phyloP scores from a whole-genome alignment of 2,113 vertebrate genomes.

The Crotalus helleri region DNA sequence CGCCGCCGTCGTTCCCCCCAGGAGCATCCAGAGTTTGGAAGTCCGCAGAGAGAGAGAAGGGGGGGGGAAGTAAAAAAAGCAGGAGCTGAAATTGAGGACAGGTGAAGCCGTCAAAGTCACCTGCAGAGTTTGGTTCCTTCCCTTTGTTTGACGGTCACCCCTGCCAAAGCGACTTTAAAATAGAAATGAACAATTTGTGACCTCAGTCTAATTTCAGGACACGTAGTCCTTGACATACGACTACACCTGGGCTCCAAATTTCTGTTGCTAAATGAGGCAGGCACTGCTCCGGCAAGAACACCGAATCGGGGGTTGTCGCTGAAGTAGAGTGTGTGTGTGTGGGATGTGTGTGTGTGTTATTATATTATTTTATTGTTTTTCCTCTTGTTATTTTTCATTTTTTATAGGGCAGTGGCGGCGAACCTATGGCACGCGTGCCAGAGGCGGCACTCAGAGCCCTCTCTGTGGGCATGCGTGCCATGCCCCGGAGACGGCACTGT shows the following conservation, averaged over 20 bases:
- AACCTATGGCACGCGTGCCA: too few relatives aligned
- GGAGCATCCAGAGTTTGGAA: slow-evolving; percentile 63
- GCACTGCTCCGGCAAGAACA: too few relatives aligned
- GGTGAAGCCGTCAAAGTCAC: slow-evolving; percentile 55
- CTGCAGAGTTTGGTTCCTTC: slow-evolving; percentile 49
- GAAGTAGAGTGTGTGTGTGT: too few relatives aligned
- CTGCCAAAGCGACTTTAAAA: not conserved
- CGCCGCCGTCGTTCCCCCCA: slow-evolving; percentile 33
- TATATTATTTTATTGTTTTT: too few relatives aligned
- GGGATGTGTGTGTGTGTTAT: too few relatives aligned
- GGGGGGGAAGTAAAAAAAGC: slow-evolving; percentile 20
- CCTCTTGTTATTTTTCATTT: too few relatives aligned
- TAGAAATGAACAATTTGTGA: not conserved
- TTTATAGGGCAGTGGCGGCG: too few relatives aligned
- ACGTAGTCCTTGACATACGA: not conserved
- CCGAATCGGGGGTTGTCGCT: too few relatives aligned
- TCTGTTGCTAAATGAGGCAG: too few relatives aligned
- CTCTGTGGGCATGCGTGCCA: too few relatives aligned
- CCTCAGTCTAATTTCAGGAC: not conserved
- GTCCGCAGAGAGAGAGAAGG: slow-evolving; percentile 61
- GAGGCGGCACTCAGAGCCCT: too few relatives aligned
- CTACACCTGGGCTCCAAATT: not conserved
- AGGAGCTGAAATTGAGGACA: slow-evolving; percentile 63
- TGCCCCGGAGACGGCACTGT: too few relatives aligned
- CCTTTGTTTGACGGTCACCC: not conserved